Evolutionary conservation across 30 jellyfish, hydroid and myxozoan genomes (phyloP).

Genomic region (Aurelia sp.): DNA sequence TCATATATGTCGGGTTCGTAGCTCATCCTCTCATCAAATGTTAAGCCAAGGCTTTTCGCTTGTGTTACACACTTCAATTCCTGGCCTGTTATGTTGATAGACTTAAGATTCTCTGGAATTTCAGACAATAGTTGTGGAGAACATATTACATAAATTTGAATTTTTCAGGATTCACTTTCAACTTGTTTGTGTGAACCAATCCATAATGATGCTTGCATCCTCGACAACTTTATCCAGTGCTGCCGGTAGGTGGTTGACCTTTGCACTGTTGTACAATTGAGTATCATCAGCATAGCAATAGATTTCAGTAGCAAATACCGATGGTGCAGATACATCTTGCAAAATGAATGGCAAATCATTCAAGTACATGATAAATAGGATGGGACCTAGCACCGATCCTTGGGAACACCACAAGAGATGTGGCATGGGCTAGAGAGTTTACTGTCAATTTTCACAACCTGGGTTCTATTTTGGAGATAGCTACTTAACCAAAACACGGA

Average conservation of each 20-base stretch:
- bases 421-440: conserved; percentile 3
- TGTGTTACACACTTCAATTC: conserved; percentile 33
- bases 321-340: background rate
- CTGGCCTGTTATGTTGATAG: conserved; percentile 37
- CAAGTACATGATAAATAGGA: conserved; percentile 31
- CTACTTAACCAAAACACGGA: conserved; percentile 5
- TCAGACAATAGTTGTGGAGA: conserved; percentile 16
- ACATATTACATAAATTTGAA: conserved; percentile 4
- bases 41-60: conserved; percentile 34
- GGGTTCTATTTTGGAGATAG: conserved; percentile 5
- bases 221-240: conserved; percentile 26
- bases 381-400: conserved; percentile 43
- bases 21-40: conserved; percentile 40
- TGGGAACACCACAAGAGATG: conserved; percentile 28
- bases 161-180: conserved; percentile 34
- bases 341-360: background rate
- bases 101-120: conserved; percentile 21
- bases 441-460: background rate
- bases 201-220: conserved; percentile 32
- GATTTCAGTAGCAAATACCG: conserved; percentile 13
- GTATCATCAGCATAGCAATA: conserved; percentile 39
- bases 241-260: conserved; percentile 28
- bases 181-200: conserved; percentile 20
- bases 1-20: background rate
- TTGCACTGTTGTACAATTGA: conserved; percentile 31